phyloP scores from a whole-genome alignment of 2,797 vertebrate genomes.

The Epinephelus coioides region DNA sequence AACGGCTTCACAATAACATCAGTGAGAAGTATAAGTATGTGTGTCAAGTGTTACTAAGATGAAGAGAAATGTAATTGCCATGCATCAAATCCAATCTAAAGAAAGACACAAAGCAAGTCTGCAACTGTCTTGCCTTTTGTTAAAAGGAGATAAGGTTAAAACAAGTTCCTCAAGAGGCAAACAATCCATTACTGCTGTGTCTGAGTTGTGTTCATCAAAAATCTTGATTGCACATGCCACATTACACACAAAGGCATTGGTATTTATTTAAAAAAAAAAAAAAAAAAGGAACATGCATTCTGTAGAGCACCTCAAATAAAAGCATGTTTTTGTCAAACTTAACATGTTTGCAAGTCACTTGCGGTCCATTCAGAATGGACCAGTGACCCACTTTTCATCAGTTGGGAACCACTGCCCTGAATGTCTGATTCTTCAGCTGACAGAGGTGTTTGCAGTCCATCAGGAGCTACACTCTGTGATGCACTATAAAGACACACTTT shows the following conservation, averaged over 20 bases:
- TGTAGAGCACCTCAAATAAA: too few species aligned
- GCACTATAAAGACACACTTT: too few species aligned
- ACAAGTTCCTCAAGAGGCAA: constrained; percentile 1
- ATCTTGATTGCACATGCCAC: neutral
- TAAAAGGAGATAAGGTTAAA: neutral
- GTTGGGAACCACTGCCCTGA: too few species aligned
- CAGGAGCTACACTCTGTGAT: too few species aligned
- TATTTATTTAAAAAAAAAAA: too few species aligned
- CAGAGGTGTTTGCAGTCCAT: too few species aligned
- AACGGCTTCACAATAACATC: constrained; percentile 13
- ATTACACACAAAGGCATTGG: neutral
- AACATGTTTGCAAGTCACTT: too few species aligned
- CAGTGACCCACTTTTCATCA: too few species aligned
- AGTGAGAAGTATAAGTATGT: neutral
- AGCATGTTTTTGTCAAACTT: too few species aligned
- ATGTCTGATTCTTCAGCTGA: too few species aligned
- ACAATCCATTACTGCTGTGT: neutral
- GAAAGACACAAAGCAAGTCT: neutral
- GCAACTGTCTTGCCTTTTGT: neutral
- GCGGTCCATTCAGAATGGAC: too few species aligned
- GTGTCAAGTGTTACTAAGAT: constrained; percentile 1
- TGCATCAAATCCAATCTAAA: neutral
- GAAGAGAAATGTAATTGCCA: constrained; percentile 13
- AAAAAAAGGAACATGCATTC: too few species aligned
- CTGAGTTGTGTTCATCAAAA: neutral